phyloP scores from a whole-genome alignment of 2,797 vertebrate species.

The Kryptopterus vitreolus region DNA sequence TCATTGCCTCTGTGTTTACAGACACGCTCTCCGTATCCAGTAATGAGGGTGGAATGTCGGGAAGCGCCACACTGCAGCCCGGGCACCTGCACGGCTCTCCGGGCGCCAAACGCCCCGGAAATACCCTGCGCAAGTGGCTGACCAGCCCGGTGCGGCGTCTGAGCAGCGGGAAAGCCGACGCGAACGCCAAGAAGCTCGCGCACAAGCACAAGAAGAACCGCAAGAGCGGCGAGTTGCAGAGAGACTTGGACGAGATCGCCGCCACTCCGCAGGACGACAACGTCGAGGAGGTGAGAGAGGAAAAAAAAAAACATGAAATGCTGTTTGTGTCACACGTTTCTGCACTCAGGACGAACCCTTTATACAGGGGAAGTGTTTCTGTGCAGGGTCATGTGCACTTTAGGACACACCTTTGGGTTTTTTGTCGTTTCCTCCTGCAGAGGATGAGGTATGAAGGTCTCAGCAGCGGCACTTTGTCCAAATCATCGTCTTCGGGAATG shows the following conservation, averaged over 20 bases:
- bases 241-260: constrained; percentile 90
- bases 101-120: constrained; percentile 91
- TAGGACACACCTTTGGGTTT: too few species aligned
- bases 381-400: too few species aligned
- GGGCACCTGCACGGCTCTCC: constrained; percentile 80
- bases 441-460: constrained; percentile 92
- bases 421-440: constrained; percentile 65
- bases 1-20: constrained; percentile 53
- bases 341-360: not conserved
- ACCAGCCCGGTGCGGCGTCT: constrained; percentile 94
- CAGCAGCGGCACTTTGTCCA: constrained; percentile 96
- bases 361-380: not conserved
- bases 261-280: constrained; percentile 94
- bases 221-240: constrained; percentile 90
- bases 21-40: constrained; percentile 93
- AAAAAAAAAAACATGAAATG: not conserved
- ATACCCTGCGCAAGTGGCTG: constrained; percentile 95
- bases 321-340: not conserved
- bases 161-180: constrained; percentile 94
- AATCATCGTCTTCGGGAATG: constrained; percentile 97
- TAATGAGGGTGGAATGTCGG: constrained; percentile 77
- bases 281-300: constrained; percentile 82
- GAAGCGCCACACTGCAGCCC: constrained; percentile 77
- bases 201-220: constrained; percentile 96
- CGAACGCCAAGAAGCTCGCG: constrained; percentile 93